These are phyloP conservation scores for Muscina levida DNA, from an alignment of 2,888 invertebrate genomes.

Conservation along the genomic window DNA sequence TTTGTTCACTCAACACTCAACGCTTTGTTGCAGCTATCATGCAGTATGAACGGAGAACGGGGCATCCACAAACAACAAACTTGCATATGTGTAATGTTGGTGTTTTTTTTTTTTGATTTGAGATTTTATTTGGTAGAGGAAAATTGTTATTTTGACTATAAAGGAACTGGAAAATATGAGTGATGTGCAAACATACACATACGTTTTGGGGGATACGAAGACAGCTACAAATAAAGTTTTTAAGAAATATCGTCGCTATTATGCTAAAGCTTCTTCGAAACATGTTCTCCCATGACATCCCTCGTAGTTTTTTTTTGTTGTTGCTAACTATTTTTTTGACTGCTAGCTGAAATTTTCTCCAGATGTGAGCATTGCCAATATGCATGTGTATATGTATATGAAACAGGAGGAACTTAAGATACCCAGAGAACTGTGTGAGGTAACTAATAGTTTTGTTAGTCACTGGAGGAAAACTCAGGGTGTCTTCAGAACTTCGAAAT, in stretches of 20 bases:
- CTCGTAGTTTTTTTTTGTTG: background rate
- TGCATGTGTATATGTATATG: background rate
- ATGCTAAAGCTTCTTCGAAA: too few species aligned
- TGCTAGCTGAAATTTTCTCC: slow-evolving; percentile 7
- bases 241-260: slow-evolving; percentile 41
- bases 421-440: too few species aligned
- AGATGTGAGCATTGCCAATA: slow-evolving; percentile 30
- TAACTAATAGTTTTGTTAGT: too few species aligned
- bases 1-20: background rate
- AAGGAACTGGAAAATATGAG: slow-evolving; percentile 57
- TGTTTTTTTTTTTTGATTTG: slow-evolving; percentile 4
- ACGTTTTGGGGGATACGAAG: too few species aligned
- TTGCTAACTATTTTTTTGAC: background rate
- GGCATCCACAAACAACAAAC: background rate
- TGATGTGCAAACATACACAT: slow-evolving; percentile 57
- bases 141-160: slow-evolving; percentile 53
- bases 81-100: background rate
- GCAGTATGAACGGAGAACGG: background rate
- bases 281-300: background rate
- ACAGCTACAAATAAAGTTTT: slow-evolving; percentile 43
- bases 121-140: slow-evolving; percentile 14
- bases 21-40: slow-evolving; percentile 4
- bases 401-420: background rate
- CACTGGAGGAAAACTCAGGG: too few species aligned
- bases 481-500: too few species aligned